Base-by-base conservation (phyloP, 2,797 vertebrate species). In the Acropternis orthonyx region DNA sequence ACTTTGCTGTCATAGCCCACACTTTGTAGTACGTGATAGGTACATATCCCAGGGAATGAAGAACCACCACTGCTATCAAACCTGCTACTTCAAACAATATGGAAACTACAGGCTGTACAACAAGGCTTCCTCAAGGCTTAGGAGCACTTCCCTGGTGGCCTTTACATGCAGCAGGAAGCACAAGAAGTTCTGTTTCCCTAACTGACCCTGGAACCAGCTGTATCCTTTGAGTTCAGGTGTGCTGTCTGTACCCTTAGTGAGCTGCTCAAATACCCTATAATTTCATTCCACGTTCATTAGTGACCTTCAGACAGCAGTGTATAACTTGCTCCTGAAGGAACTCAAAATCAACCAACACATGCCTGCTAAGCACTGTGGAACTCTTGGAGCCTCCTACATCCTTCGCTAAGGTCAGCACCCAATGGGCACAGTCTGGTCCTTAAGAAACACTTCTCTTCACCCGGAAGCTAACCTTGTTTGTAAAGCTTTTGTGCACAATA, bases 321-420 rank as follows among this genome's bases (percentile, higher is more conserved):
- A 4, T 8, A 46, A 32, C n/a, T 39, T 10, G 14, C 27, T 65
- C 56, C 51, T 75, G 46, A 78, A 80, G 32, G 52, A 93, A 68
- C 39, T 75, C 63, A 44, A 32, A 74, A 66, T 18, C 17, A 90
- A 56, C 20, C 19, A 2, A 2, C 19, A 16, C 0, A 0, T 14
- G 21, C 27, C 66, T 54, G 27, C n/a, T 27, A 10, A 6, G 36
- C 48, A 27, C 2, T 17, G 10, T 37, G 28, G 48, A 94, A 34
- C 36, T 55, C 39, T 51, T 39, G 10, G 22, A 75, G 32, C 19
- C 52, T 69, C 55, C 27, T 15, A 11, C 15, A 23, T 9, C 54
- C 76, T 84, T 84, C 46, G 37, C n/a, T 6, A 41, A 85, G 32
- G 41, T 56, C 73, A 68, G 80, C 34, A 46, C 22, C 11, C 55